Conservation (phyloP, 2,888 invertebrate genomes). For the Cantharis flavilabris region DNA sequence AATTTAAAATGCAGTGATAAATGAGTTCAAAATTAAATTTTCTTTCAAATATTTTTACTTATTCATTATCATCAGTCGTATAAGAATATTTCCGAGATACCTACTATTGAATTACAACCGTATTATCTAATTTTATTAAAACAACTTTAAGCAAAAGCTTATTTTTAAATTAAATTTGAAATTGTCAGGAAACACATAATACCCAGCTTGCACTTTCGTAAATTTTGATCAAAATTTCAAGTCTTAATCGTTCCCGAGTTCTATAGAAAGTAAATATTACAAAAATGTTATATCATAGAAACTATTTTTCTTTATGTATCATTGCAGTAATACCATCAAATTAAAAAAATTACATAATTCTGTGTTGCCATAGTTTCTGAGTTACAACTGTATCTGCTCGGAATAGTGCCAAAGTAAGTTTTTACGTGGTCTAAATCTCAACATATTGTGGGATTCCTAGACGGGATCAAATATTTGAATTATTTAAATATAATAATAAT, state of each 20-base stretch:
- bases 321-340: no score
- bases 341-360: no score
- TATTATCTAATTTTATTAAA: background rate
- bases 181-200: background rate
- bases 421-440: no score
- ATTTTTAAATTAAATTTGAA: background rate
- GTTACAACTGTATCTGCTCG: no score
- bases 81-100: background rate
- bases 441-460: no score
- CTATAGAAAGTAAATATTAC: no score
- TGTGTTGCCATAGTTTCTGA: no score
- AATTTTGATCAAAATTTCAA: background rate
- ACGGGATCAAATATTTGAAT: no score
- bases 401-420: no score
- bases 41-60: background rate
- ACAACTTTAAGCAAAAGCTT: background rate
- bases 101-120: background rate
- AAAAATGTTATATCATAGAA: background rate
- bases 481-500: no score
- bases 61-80: background rate
- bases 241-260: background rate
- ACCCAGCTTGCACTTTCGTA: no score
- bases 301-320: background rate
- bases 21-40: background rate
- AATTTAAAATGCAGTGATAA: background rate